phyloP scores from a whole-genome alignment of 1,140 invertebrate species.

The Parasteatoda tepidariorum region DNA sequence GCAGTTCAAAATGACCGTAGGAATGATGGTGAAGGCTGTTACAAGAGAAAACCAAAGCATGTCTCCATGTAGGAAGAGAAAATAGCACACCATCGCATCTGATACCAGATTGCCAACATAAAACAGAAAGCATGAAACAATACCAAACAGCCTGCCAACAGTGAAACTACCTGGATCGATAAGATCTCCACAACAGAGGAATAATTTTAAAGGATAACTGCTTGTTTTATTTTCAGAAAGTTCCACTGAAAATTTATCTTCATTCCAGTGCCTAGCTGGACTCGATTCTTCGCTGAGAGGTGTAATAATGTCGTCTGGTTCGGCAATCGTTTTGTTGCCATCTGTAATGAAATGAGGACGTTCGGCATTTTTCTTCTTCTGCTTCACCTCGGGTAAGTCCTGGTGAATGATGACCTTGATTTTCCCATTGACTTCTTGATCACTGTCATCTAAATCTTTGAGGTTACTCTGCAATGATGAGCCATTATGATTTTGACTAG shows the following conservation, averaged over 20 bases:
- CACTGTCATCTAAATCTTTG: constrained; percentile 28
- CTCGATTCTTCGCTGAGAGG: constrained; percentile 55
- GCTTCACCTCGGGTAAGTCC: constrained; percentile 16
- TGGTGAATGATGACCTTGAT: constrained; percentile 42
- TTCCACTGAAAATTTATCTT: constrained; percentile 36
- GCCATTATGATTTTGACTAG: constrained; percentile 37
- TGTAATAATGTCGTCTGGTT: constrained; percentile 49
- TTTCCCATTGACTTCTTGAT: constrained; percentile 46
- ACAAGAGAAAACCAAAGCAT: constrained; percentile 45
- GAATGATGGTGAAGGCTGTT: constrained; percentile 39
- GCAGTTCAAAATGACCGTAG: constrained; percentile 37
- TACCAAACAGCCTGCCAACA: constrained; percentile 5
- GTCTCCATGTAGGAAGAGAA: constrained; percentile 34
- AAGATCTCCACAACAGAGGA: constrained; percentile 38
- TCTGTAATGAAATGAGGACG: constrained; percentile 18
- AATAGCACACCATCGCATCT: constrained; percentile 31
- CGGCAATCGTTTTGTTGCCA: not conserved
- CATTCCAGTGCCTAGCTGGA: constrained; percentile 32
- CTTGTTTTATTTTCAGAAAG: constrained; percentile 2
- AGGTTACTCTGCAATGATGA: constrained; percentile 5
- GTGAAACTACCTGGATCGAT: constrained; percentile 38
- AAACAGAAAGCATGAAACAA: constrained; percentile 25
- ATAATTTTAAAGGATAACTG: not conserved
- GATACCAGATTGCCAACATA: constrained; percentile 37
- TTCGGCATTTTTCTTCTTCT: not conserved